phyloP scores from a whole-genome alignment of 2,888 invertebrate species.

The Ophion obscuratus region DNA sequence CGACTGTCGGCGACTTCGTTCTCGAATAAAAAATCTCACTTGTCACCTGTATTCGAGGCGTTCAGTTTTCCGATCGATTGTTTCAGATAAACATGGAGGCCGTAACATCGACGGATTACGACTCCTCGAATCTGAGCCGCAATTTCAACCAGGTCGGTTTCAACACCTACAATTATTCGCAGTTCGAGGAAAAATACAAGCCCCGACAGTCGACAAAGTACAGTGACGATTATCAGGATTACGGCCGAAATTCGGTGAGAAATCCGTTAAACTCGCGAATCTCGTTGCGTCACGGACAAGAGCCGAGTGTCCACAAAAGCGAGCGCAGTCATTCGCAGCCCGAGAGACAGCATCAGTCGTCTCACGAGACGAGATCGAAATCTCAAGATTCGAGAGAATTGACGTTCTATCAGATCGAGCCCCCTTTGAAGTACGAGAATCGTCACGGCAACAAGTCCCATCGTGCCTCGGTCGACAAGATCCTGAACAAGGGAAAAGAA shows the following conservation, averaged over 20 bases:
- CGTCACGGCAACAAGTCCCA: slow-evolving; percentile 74
- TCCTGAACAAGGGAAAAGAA: slow-evolving; percentile 71
- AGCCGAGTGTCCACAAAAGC: slow-evolving; percentile 74
- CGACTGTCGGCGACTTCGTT: too few relatives aligned
- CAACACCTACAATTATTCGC: slow-evolving; percentile 80
- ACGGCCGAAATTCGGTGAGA: slow-evolving; percentile 74
- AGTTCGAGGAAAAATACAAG: slow-evolving; percentile 80
- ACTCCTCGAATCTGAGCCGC: slow-evolving; percentile 79
- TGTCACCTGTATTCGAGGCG: not conserved
- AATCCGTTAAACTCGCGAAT: slow-evolving; percentile 69
- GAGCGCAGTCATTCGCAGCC: slow-evolving; percentile 80
- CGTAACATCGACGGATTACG: slow-evolving; percentile 85
- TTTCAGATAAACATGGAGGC: slow-evolving; percentile 86
- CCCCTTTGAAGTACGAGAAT: slow-evolving; percentile 74
- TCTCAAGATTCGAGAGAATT: slow-evolving; percentile 80
- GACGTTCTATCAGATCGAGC: slow-evolving; percentile 79
- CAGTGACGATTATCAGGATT: slow-evolving; percentile 78
- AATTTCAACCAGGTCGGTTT: slow-evolving; percentile 80
- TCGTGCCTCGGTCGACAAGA: slow-evolving; percentile 72
- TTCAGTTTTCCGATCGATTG: slow-evolving; percentile 34
- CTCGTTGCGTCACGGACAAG: slow-evolving; percentile 69
- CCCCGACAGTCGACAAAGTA: slow-evolving; percentile 76
- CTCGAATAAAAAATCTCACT: not conserved
- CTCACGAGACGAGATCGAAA: slow-evolving; percentile 78
- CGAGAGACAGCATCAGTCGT: slow-evolving; percentile 77